These are phyloP conservation scores for Chaetophractus vellerosus DNA, from an alignment of 2,797 vertebrate genomes.

Conservation along the genomic window DNA sequence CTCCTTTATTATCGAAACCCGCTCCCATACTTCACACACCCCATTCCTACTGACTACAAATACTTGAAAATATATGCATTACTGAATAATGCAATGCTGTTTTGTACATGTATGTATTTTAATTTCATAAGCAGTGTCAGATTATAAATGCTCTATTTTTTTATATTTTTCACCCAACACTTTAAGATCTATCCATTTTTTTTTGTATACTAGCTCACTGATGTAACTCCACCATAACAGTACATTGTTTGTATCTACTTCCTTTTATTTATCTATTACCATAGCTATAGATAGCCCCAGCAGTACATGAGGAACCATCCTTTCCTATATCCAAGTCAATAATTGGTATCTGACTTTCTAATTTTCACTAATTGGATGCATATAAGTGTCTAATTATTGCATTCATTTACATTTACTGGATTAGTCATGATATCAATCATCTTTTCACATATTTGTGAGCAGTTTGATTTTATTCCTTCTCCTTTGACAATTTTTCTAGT, in stretches of 20 bases:
- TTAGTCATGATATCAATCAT: neutral
- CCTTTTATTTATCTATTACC: neutral
- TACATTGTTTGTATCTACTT: neutral
- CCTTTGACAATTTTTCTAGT: neutral
- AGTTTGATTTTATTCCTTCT: neutral
- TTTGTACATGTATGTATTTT: neutral
- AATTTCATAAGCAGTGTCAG: neutral
- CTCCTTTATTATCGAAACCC: neutral
- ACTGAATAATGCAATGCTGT: neutral
- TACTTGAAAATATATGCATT: neutral
- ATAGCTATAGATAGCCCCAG: neutral
- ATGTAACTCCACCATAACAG: neutral
- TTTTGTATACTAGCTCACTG: neutral
- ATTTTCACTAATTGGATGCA: neutral
- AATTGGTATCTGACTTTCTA: neutral
- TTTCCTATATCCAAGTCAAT: neutral
- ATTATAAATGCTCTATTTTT: neutral
- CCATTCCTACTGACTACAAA: neutral
- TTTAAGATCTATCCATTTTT: neutral
- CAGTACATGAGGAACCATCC: neutral
- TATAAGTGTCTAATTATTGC: neutral
- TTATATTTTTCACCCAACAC: neutral
- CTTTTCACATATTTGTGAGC: neutral
- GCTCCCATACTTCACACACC: neutral
- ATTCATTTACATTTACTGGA: neutral